Evolutionary conservation across 2,797 vertebrate genomes (phyloP).

Genomic region (Takifugu rubripes): DNA sequence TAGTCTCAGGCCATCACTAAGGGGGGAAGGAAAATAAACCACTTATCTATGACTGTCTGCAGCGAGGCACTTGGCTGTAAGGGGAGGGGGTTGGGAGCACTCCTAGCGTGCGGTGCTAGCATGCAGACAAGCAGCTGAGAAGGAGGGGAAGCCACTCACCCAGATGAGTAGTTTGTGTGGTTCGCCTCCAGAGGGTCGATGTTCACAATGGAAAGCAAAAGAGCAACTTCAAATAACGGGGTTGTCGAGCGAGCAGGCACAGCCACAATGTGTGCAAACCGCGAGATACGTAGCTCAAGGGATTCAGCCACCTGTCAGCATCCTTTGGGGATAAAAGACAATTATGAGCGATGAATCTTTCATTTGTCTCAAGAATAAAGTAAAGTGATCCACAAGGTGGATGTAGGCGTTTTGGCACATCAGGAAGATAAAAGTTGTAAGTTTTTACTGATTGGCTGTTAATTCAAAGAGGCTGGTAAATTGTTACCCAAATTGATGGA

Average conservation of each 20-base stretch:
- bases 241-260: constrained; percentile 20
- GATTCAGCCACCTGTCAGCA: constrained; percentile 38
- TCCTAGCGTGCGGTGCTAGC: constrained; percentile 54
- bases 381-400: too few relatives aligned
- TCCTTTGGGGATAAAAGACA: constrained; percentile 12
- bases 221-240: constrained; percentile 40
- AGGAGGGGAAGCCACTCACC: constrained; percentile 52
- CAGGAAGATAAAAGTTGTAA: constrained; percentile 6
- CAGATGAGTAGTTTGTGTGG: constrained; percentile 37
- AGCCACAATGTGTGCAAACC: constrained; percentile 5
- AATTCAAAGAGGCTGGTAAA: neutral
- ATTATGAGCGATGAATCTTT: too few relatives aligned
- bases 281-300: constrained; percentile 12
- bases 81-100: constrained; percentile 59
- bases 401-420: too few relatives aligned
- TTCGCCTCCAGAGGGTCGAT: constrained; percentile 53
- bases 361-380: too few relatives aligned
- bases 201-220: constrained; percentile 55
- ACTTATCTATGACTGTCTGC: constrained; percentile 61
- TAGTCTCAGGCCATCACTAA: constrained; percentile 50
- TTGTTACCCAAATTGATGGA: neutral
- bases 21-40: constrained; percentile 43
- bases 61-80: constrained; percentile 60
- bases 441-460: neutral
- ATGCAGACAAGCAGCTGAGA: constrained; percentile 54